A percentile compares a stretch with the other conserved stretches of the same genome.
Conservation (phyloP, 1,140 invertebrate genomes). For the Rhyzopertha dominica region DNA sequence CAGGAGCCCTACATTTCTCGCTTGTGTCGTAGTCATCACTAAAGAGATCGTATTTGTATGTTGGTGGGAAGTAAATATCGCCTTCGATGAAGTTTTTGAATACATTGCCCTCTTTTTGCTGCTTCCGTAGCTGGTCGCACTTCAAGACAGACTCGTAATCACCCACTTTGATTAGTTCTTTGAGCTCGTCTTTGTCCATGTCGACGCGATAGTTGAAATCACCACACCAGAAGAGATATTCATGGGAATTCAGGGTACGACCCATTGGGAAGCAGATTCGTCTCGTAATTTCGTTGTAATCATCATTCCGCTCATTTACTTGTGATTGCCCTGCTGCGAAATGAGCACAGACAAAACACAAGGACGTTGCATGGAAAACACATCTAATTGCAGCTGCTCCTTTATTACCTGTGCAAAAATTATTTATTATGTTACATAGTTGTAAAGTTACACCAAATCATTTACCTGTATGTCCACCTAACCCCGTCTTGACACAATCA, state of each 20-base stretch:
- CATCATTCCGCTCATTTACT: slow-evolving; percentile 91
- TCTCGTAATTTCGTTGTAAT: slow-evolving; percentile 91
- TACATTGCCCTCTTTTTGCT: slow-evolving; percentile 77
- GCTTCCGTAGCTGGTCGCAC: slow-evolving; percentile 82
- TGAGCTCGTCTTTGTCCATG: slow-evolving; percentile 91
- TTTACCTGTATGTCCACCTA: slow-evolving; percentile 86
- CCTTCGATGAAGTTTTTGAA: slow-evolving; percentile 95
- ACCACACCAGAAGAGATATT: slow-evolving; percentile 99
- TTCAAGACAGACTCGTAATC: slow-evolving; percentile 76
- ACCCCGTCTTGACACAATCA: slow-evolving; percentile 95
- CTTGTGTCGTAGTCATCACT: slow-evolving; percentile 99
- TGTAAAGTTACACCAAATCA: too few relatives aligned
- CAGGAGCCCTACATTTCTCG: slow-evolving; percentile 94
- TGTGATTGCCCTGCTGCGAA: slow-evolving; percentile 98
- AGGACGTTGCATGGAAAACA: slow-evolving; percentile 84
- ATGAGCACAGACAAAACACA: slow-evolving; percentile 98
- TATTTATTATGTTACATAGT: too few relatives aligned
- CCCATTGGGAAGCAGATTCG: slow-evolving; percentile 94
- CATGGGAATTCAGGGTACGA: slow-evolving; percentile 86
- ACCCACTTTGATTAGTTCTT: slow-evolving; percentile 72
- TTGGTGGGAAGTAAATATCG: slow-evolving; percentile 87
- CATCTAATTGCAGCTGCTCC: slow-evolving; percentile 94
- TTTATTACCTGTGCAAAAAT: too few relatives aligned
- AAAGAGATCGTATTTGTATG: slow-evolving; percentile 99
- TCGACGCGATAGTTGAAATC: slow-evolving; percentile 99